These are phyloP conservation scores for Dicrostonyx torquatus DNA, from an alignment of 2,797 vertebrate species.

Conservation along the genomic window DNA sequence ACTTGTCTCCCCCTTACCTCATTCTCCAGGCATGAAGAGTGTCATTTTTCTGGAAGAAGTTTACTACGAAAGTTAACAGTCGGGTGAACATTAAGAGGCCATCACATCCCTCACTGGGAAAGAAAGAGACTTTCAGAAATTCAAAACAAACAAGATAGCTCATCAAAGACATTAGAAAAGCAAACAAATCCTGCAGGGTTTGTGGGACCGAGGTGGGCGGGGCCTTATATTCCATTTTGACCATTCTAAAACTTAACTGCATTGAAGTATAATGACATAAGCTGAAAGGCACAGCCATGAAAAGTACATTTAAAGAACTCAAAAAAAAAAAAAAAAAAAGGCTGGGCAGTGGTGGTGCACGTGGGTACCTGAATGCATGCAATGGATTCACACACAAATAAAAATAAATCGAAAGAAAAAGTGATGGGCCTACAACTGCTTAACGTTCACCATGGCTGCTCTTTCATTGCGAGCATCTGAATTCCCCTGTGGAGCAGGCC, in stretches of 20 bases:
- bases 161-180: not conserved
- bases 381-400: not conserved
- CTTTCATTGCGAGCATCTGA: not conserved
- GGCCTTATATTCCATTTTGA: not conserved
- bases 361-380: not conserved
- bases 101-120: not conserved
- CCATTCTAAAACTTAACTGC: not conserved
- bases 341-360: too few species aligned
- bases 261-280: not conserved
- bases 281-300: not conserved
- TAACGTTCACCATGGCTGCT: not conserved
- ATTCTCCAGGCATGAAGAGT: constrained; percentile 23
- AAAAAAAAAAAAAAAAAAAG: not conserved
- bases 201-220: too few species aligned
- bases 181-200: not conserved
- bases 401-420: not conserved
- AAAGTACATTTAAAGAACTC: not conserved
- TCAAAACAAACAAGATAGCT: not conserved
- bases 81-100: not conserved
- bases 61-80: not conserved
- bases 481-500: not conserved
- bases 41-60: not conserved
- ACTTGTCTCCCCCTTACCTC: not conserved
- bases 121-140: not conserved
- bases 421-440: not conserved